Percentiles rank a stretch among this genome's conserved stretches.
Conservation (phyloP, 1,140 invertebrate genomes). For the Scaptomyza hsui region DNA sequence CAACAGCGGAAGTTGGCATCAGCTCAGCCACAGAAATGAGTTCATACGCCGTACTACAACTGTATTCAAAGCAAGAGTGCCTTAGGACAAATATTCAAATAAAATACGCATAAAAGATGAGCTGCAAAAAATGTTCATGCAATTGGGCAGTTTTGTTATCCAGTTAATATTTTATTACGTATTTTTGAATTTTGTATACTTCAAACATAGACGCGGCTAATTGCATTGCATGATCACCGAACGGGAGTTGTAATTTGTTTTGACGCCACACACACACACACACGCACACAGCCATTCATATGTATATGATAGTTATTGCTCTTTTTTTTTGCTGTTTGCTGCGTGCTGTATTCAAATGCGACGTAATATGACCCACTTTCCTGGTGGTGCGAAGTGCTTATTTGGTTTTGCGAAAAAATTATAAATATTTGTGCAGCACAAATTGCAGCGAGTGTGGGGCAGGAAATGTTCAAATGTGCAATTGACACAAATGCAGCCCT, state of each 20-base stretch:
- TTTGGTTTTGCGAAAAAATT: slow-evolving; percentile 50
- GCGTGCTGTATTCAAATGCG: slow-evolving; percentile 65
- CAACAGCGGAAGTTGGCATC: slow-evolving; percentile 74
- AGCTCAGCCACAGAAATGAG: slow-evolving; percentile 55
- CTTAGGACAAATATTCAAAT: slow-evolving; percentile 22
- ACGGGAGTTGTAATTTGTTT: slow-evolving; percentile 58
- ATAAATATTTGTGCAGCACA: slow-evolving; percentile 71
- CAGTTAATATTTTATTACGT: slow-evolving; percentile 54
- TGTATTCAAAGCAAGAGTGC: slow-evolving; percentile 10
- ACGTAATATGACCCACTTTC: slow-evolving; percentile 80
- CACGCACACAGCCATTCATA: too few species aligned
- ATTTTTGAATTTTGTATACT: slow-evolving; percentile 65
- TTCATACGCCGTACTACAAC: slow-evolving; percentile 17
- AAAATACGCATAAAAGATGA: slow-evolving; percentile 52
- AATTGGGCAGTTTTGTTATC: slow-evolving; percentile 69
- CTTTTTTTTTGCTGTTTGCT: slow-evolving; percentile 13
- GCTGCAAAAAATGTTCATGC: slow-evolving; percentile 45
- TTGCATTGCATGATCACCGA: slow-evolving; percentile 75
- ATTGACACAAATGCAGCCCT: slow-evolving; percentile 55
- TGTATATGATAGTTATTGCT: too few species aligned
- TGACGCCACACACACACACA: slow-evolving; percentile 35
- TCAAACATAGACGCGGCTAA: slow-evolving; percentile 54
- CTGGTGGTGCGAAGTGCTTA: slow-evolving; percentile 48
- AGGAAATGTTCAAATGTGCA: slow-evolving; percentile 67
- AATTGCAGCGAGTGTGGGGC: slow-evolving; percentile 47